phyloP scores from a whole-genome alignment of 2,113 vertebrate species.

The Brachyistius frenatus region DNA sequence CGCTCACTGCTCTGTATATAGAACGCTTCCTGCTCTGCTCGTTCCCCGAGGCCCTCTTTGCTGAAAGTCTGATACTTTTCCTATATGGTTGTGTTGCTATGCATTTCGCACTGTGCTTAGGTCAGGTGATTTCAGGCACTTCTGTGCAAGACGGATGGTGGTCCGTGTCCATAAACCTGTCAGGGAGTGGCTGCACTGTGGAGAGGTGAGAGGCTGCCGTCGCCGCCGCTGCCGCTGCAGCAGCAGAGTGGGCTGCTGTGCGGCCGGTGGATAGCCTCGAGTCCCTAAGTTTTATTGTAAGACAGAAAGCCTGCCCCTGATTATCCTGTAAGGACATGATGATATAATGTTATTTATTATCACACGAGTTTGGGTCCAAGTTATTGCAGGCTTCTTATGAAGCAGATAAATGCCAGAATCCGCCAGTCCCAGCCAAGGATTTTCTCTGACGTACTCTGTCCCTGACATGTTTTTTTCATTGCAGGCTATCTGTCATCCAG shows the following conservation, averaged over 20 bases:
- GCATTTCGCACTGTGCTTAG: slow-evolving; percentile 10
- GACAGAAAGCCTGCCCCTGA: slow-evolving; percentile 1
- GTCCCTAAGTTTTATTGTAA: slow-evolving; percentile 30
- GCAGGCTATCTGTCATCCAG: slow-evolving; percentile 43
- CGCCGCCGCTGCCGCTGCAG: slow-evolving; percentile 30
- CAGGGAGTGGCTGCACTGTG: slow-evolving; percentile 37
- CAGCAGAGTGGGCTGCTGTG: no score
- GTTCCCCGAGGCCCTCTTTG: slow-evolving; percentile 11
- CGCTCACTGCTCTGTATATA: slow-evolving; percentile 13
- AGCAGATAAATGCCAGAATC: slow-evolving; percentile 14
- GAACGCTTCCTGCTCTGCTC: slow-evolving; percentile 37
- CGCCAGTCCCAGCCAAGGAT: slow-evolving; percentile 5
- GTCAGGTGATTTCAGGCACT: slow-evolving; percentile 28
- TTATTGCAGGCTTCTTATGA: background rate
- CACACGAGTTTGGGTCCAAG: background rate
- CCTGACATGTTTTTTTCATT: slow-evolving; percentile 39
- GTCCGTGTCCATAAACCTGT: slow-evolving; percentile 61
- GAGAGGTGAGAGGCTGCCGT: slow-evolving; percentile 38
- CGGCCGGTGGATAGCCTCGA: background rate
- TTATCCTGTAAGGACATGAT: slow-evolving; percentile 21
- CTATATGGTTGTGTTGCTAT: background rate
- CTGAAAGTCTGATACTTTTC: slow-evolving; percentile 12
- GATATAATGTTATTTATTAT: slow-evolving; percentile 38
- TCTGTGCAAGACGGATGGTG: slow-evolving; percentile 13
- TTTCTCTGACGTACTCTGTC: slow-evolving; percentile 7